Evolutionary conservation across 2,797 vertebrate genomes (phyloP).

Genomic region (Alectoris magna): DNA sequence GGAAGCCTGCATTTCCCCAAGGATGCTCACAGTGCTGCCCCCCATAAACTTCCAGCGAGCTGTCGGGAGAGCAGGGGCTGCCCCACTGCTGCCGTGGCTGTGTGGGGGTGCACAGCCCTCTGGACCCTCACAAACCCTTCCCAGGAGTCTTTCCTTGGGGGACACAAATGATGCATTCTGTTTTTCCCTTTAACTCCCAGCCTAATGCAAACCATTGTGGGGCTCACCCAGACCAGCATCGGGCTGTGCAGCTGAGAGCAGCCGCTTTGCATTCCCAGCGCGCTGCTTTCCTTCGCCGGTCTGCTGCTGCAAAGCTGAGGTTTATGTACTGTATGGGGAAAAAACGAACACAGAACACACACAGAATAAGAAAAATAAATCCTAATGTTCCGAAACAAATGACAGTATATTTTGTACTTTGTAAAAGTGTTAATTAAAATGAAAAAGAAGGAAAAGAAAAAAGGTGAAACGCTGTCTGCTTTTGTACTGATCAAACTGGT

Average conservation of each 20-base stretch:
- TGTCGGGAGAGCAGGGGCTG: neutral
- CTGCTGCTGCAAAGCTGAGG: conserved; percentile 68
- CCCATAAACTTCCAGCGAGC: accelerated
- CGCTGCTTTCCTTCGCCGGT: conserved; percentile 63
- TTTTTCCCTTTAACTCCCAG: neutral
- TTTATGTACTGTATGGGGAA: conserved; percentile 78
- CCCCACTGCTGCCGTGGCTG: accelerated
- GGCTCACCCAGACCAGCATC: neutral
- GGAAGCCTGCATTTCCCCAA: neutral
- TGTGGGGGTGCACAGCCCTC: neutral
- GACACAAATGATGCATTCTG: neutral
- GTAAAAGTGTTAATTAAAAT: conserved; percentile 82
- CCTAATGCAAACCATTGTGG: neutral
- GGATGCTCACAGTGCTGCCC: too few relatives aligned
- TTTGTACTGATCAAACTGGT: conserved; percentile 57
- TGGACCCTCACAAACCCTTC: neutral
- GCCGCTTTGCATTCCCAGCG: conserved; percentile 34
- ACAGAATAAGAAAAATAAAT: neutral
- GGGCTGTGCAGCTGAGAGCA: neutral
- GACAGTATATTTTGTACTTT: conserved; percentile 85
- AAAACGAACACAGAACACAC: neutral
- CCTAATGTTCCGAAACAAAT: conserved; percentile 76
- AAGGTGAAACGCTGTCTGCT: conserved; percentile 45
- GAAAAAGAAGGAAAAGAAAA: conserved; percentile 49
- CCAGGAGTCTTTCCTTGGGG: neutral